Conservation (phyloP, 2,797 vertebrate genomes). For the Argyrosomus regius region DNA sequence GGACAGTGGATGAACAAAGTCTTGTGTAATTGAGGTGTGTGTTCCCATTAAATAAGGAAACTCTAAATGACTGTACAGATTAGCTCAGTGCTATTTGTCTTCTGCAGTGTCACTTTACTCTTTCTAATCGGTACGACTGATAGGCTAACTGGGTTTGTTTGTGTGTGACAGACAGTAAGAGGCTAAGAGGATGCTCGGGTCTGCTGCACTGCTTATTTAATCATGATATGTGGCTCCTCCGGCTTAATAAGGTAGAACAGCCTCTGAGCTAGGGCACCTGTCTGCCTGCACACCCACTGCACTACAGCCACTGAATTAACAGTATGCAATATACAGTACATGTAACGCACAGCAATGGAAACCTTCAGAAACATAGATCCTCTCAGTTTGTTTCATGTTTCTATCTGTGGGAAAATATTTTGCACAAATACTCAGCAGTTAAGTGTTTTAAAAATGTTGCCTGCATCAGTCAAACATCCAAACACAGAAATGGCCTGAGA, state of each 20-base stretch:
- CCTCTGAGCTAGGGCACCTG: conserved; percentile 25
- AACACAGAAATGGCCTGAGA: neutral
- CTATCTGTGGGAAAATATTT: too few species aligned
- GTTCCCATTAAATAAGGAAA: conserved; percentile 59
- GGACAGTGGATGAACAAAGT: neutral
- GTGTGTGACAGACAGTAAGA: conserved; percentile 22
- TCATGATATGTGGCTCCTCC: conserved; percentile 56
- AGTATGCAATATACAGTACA: neutral
- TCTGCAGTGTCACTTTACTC: conserved; percentile 60
- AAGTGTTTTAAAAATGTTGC: neutral
- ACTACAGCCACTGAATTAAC: neutral
- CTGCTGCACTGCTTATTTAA: conserved; percentile 42
- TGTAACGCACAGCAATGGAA: neutral
- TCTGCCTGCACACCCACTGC: conserved; percentile 38
- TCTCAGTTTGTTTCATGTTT: neutral
- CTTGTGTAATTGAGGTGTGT: conserved; percentile 24
- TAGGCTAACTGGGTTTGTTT: conserved; percentile 67
- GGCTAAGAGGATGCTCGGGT: conserved; percentile 8
- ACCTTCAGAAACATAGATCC: neutral
- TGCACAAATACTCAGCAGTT: neutral
- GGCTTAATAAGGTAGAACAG: conserved; percentile 33
- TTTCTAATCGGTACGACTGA: conserved; percentile 53
- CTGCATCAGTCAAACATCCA: neutral
- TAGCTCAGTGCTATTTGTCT: conserved; percentile 57
- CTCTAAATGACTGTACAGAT: conserved; percentile 48